Conservation (phyloP, 2,888 invertebrate species). For the Allacma fusca region DNA sequence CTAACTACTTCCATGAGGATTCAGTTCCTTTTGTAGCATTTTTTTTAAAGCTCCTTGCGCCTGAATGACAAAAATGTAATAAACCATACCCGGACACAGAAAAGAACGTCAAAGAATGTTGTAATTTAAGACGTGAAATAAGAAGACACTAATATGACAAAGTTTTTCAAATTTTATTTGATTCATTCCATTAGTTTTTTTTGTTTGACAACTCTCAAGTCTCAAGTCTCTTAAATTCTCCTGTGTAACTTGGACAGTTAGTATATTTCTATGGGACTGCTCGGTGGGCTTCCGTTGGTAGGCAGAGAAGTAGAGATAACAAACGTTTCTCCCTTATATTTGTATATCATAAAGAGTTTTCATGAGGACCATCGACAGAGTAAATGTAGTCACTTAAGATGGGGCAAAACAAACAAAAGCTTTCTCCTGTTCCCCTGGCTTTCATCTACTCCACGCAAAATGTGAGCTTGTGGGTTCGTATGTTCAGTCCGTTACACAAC, state of each 20-base stretch:
- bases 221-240: background rate
- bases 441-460: background rate
- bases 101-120: background rate
- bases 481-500: too few relatives aligned
- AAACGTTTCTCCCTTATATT: background rate
- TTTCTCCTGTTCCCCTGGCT: conserved; percentile 3
- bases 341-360: background rate
- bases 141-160: conserved; percentile 5
- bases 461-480: too few relatives aligned
- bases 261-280: too few relatives aligned
- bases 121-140: background rate
- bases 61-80: too few relatives aligned
- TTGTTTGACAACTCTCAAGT: background rate
- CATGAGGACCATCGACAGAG: conserved; percentile 4
- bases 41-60: too few relatives aligned
- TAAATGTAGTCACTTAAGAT: conserved; percentile 20
- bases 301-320: too few relatives aligned
- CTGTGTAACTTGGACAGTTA: too few relatives aligned
- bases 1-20: too few relatives aligned
- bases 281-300: background rate
- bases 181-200: conserved; percentile 12
- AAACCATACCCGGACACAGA: too few relatives aligned
- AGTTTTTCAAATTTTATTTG: conserved; percentile 7
- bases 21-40: too few relatives aligned
- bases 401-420: conserved; percentile 17